Conservation (phyloP, 2,797 vertebrate species). For the Cottoperca gobio region DNA sequence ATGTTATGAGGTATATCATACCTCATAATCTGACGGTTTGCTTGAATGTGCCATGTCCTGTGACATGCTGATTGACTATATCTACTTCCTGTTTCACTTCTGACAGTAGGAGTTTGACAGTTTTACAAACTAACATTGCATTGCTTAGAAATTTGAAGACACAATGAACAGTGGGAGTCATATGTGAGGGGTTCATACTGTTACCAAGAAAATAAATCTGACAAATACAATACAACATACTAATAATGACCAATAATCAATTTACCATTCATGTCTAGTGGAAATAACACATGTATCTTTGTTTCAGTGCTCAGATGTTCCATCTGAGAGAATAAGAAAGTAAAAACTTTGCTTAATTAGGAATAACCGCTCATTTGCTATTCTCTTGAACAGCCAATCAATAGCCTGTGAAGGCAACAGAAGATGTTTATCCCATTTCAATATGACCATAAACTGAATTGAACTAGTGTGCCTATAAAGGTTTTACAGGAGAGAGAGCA, state of each 20-base stretch:
- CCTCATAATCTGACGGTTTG: neutral
- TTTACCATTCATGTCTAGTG: neutral
- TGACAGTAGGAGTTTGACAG: neutral
- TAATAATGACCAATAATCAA: neutral
- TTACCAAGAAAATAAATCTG: neutral
- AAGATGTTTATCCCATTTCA: constrained; percentile 6
- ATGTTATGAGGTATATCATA: neutral
- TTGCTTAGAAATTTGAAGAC: neutral
- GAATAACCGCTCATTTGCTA: constrained; percentile 25
- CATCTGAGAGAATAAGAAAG: constrained; percentile 7
- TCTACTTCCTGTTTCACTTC: neutral
- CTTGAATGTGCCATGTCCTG: neutral
- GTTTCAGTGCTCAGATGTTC: neutral
- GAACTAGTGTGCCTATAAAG: constrained; percentile 73
- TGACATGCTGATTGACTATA: neutral
- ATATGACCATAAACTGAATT: constrained; percentile 54
- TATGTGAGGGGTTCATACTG: neutral
- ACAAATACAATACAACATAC: neutral
- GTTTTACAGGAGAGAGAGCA: neutral
- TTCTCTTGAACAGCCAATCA: constrained; percentile 35
- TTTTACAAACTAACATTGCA: neutral
- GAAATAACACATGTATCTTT: neutral
- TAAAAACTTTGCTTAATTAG: constrained; percentile 32
- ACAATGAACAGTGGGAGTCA: neutral
- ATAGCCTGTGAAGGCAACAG: constrained; percentile 15